These are phyloP conservation scores for Theocolax elegans DNA, from an alignment of 1,140 invertebrate genomes.

Conservation along the genomic window DNA sequence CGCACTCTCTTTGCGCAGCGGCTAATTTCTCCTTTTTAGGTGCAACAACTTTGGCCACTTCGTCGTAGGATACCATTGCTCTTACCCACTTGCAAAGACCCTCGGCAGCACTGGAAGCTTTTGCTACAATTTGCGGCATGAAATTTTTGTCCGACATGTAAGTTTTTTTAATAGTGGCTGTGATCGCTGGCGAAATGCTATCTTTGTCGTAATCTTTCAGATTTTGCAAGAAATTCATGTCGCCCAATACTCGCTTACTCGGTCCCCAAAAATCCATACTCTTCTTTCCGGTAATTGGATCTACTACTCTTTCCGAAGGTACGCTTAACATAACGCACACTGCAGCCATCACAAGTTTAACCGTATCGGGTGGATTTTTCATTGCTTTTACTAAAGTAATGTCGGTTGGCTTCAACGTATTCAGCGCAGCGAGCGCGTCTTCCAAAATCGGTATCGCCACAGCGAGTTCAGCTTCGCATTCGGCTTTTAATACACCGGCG, in stretches of 20 bases:
- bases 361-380: constrained; percentile 83
- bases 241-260: constrained; percentile 78
- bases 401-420: constrained; percentile 81
- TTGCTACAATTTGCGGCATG: constrained; percentile 75
- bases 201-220: constrained; percentile 81
- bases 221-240: constrained; percentile 76
- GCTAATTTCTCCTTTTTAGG: constrained; percentile 74
- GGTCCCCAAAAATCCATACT: constrained; percentile 79
- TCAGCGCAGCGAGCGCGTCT: constrained; percentile 72
- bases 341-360: constrained; percentile 81
- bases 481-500: constrained; percentile 72
- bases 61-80: constrained; percentile 80
- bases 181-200: constrained; percentile 72
- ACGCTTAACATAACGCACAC: constrained; percentile 80
- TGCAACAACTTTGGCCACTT: constrained; percentile 75
- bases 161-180: constrained; percentile 74
- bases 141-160: constrained; percentile 76
- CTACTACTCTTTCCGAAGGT: constrained; percentile 73
- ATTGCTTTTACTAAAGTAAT: constrained; percentile 84
- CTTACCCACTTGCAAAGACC: constrained; percentile 80
- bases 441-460: constrained; percentile 78
- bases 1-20: constrained; percentile 71
- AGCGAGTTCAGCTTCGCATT: constrained; percentile 78
- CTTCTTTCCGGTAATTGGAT: constrained; percentile 72
- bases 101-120: constrained; percentile 78